Percentiles rank a stretch among this genome's conserved stretches.
phyloP scores from a whole-genome alignment of 1,140 invertebrate species.

The Galleria mellonella region DNA sequence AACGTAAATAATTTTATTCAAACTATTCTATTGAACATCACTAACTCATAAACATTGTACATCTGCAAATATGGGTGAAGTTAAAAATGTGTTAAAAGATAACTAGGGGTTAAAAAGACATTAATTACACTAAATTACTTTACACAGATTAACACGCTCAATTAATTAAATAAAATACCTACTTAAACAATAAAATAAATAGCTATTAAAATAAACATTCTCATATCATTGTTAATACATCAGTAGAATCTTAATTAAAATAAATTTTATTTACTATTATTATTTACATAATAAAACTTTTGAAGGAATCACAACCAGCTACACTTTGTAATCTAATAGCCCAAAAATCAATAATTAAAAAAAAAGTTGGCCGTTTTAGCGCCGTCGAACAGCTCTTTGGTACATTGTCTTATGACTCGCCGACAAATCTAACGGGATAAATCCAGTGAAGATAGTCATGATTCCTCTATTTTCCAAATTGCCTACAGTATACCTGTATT shows the following conservation, averaged over 20 bases:
- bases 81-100: conserved; percentile 39
- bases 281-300: conserved; percentile 24
- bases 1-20: conserved; percentile 75
- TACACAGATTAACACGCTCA: conserved; percentile 55
- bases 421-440: background rate
- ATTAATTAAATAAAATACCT: conserved; percentile 64
- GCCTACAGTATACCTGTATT: conserved; percentile 4
- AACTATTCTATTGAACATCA: conserved; percentile 74
- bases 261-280: conserved; percentile 36
- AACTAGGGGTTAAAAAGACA: conserved; percentile 48
- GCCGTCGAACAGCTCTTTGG: background rate
- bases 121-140: conserved; percentile 59
- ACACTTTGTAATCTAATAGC: conserved; percentile 1
- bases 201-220: conserved; percentile 57
- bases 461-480: conserved; percentile 8
- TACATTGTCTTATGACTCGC: background rate
- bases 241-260: conserved; percentile 32
- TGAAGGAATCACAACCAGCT: conserved; percentile 12
- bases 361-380: background rate
- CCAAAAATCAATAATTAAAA: conserved; percentile 3
- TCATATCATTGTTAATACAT: conserved; percentile 55
- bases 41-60: conserved; percentile 73
- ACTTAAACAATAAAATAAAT: conserved; percentile 65
- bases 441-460: conserved; percentile 5
- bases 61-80: conserved; percentile 70